phyloP scores from a whole-genome alignment of 2,888 invertebrate species.

The Eudemis profundana region DNA sequence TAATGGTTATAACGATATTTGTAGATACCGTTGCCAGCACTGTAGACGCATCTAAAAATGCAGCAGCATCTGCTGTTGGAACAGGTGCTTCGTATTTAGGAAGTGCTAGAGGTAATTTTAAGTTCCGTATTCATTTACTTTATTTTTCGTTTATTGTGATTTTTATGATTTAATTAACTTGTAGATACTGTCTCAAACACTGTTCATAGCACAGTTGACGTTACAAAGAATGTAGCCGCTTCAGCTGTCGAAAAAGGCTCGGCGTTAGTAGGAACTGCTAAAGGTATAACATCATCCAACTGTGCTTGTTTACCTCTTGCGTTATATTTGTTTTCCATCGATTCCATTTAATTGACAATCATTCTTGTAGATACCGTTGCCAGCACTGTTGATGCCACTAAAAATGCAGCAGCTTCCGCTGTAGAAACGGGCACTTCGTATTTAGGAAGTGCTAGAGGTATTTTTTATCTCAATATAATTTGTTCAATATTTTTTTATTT shows the following conservation, averaged over 20 bases:
- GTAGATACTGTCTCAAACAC: slow-evolving; percentile 19
- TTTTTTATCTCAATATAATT: slow-evolving; percentile 1
- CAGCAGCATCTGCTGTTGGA: not conserved
- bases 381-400: slow-evolving; percentile 64
- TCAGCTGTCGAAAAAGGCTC: slow-evolving; percentile 13
- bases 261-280: slow-evolving; percentile 20
- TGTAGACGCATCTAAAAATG: not conserved
- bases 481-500: not conserved
- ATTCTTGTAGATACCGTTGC: slow-evolving; percentile 62
- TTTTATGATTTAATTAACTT: not conserved
- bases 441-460: slow-evolving; percentile 61
- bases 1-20: too few species aligned
- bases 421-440: slow-evolving; percentile 61
- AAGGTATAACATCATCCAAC: slow-evolving; percentile 41
- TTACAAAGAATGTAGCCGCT: slow-evolving; percentile 20
- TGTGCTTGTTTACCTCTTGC: not conserved
- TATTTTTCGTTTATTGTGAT: too few species aligned
- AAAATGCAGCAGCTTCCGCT: slow-evolving; percentile 61
- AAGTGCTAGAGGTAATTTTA: slow-evolving; percentile 44
- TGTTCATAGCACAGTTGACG: slow-evolving; percentile 13
- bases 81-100: slow-evolving; percentile 38
- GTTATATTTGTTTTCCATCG: slow-evolving; percentile 38
- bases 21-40: not conserved
- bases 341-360: not conserved
- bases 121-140: too few species aligned